phyloP scores from a whole-genome alignment of 2,888 invertebrate species.

The Dysmachus trigonus region DNA sequence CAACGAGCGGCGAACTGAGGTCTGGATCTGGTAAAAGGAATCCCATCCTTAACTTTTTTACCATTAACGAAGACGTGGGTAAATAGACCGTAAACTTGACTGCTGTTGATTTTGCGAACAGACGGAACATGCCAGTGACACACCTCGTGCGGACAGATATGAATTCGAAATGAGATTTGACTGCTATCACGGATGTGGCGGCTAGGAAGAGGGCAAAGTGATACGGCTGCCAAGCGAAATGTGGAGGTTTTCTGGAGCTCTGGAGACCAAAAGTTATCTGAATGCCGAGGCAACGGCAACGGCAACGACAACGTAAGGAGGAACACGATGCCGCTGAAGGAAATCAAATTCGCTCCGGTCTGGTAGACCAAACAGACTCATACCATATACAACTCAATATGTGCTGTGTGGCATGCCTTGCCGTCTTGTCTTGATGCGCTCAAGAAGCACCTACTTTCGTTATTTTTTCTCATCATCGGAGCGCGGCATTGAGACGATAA shows the following conservation, averaged over 20 bases:
- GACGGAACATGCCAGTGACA: neutral
- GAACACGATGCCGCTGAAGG: neutral
- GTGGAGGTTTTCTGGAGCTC: neutral
- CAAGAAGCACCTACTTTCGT: neutral
- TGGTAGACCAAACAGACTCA: neutral
- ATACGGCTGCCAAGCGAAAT: neutral
- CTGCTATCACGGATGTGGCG: neutral
- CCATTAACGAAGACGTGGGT: conserved; percentile 1
- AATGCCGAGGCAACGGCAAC: neutral
- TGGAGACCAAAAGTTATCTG: neutral
- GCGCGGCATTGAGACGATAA: neutral
- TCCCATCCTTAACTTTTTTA: neutral
- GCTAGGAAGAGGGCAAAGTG: neutral
- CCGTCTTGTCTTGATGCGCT: neutral
- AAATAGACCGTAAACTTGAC: conserved; percentile 24
- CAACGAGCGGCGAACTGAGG: neutral
- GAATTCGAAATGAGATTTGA: conserved; percentile 23
- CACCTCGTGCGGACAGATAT: conserved; percentile 6
- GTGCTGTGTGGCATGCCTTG: neutral
- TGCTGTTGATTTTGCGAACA: neutral
- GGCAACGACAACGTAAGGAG: neutral
- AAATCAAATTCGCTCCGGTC: conserved; percentile 27
- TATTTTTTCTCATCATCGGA: neutral
- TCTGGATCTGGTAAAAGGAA: neutral
- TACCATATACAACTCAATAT: too few species aligned